These are phyloP conservation scores for Pleuronectes platessa DNA, from an alignment of 2,113 vertebrate genomes.

Conservation along the genomic window DNA sequence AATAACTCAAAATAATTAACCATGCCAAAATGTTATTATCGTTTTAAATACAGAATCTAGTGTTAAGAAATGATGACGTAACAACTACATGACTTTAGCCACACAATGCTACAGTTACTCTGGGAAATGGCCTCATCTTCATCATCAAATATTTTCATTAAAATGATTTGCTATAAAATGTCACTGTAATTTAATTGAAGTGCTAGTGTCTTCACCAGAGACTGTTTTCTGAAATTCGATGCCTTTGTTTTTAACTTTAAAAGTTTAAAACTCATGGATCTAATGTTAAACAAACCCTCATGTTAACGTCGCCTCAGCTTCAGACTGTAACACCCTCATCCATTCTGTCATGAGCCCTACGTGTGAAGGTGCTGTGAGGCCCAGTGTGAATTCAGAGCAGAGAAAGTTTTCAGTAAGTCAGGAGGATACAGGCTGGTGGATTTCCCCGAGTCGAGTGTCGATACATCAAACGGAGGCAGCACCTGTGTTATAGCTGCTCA, in stretches of 20 bases:
- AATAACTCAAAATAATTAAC: no score
- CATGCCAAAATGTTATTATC: no score
- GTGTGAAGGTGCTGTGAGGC: slow-evolving; percentile 8
- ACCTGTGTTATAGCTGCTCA: slow-evolving; percentile 50
- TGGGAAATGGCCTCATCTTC: no score
- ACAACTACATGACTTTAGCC: no score
- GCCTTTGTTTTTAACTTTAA: background rate
- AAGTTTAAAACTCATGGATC: no score
- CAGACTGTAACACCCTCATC: slow-evolving; percentile 8
- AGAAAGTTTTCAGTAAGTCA: slow-evolving; percentile 40
- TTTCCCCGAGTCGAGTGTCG: slow-evolving; percentile 46
- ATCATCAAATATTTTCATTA: no score
- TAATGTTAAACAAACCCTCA: background rate
- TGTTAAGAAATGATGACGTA: no score
- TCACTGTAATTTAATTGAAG: background rate
- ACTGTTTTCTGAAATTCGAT: background rate
- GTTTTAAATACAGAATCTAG: no score
- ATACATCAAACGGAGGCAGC: slow-evolving; percentile 57
- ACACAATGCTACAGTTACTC: no score
- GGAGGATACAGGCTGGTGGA: slow-evolving; percentile 55
- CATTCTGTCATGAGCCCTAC: slow-evolving; percentile 16
- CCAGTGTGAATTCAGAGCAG: slow-evolving; percentile 11
- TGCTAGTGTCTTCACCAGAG: background rate
- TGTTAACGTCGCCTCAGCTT: slow-evolving; percentile 16
- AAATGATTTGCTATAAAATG: no score